Base-by-base conservation (phyloP, 2,888 invertebrate genomes). In the Caenorhabditis wallacei region DNA sequence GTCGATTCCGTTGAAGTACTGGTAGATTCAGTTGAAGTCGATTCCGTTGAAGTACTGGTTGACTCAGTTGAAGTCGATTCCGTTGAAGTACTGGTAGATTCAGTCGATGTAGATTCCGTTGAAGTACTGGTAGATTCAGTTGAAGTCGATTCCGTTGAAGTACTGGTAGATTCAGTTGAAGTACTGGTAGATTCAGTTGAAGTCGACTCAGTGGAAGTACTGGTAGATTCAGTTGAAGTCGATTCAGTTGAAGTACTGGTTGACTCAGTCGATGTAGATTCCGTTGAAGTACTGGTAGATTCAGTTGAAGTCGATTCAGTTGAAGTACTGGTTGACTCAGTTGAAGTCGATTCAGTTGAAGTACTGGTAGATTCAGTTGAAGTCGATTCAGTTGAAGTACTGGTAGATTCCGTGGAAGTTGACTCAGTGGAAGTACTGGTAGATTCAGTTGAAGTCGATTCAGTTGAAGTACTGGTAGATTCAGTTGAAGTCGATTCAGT, bases 171-270 rank as follows among this genome's bases (percentile, higher is more conserved):
- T 22, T 37, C 40, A 3, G 70, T 70, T 5, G 75, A 51, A 3
- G 76, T 79, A 4, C 64, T 79, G 0, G 70, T 79, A 0, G 54
- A 22, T n/a, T 48, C 63, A 1, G 79, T 79, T 1, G 79, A 61
- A 0, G 78, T 78, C 1, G 68, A 48, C 10, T 48, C 71, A 2
- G 71, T 71, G 1, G 63, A 51, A 2, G 63, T 63, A 16, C 61
- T 30, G 11, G 37, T 53, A 2, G 63, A 35, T 22, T 61, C 40
- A 7, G 68, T 68, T 2, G 76, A 64, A 2, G 76, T 76, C 4
- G 76, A 48, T 13, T 30, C 48, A 1, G 76, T 59, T 2, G 51
- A 40, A 10, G 69, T 59, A 1, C 51, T 61, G 0, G 69, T 69
- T 0, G 76, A 24, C 5, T 37, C 63, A 16, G 64, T 54, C 0